Base-by-base conservation (phyloP, 2,888 invertebrate genomes). In the Eupithecia tripunctaria region DNA sequence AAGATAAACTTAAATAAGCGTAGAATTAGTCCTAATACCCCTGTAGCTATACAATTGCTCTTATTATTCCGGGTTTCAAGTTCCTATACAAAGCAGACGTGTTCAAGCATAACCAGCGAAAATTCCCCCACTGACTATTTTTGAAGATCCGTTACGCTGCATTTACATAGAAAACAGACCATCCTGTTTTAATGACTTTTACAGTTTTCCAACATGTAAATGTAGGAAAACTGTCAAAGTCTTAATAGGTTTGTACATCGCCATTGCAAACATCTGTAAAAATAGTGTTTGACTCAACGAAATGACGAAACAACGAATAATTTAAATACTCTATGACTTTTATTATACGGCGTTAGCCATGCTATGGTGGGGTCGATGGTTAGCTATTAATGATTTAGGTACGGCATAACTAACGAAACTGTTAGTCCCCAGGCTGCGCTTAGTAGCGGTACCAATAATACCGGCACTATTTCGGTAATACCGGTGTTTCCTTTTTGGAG, bases 81-180 rank as follows among this genome's bases (percentile, higher is more conserved):
- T 64, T 64, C 14, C 41, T 64, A 25, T 21, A 64, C 29, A 59
- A 70, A 62, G 70, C 76, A 75, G 64, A 68, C 79, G 79, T 78
- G 79, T 75, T 70, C 68, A 71, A 69, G 77, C 79, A 79, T 78
- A 79, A 76, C 78, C 75, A 75, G 74, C 71, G 75, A 75, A 78
- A 74, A 38, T 71, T 73, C 75, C 75, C 73, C 75, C 60, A 65
- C 68, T 29, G 56, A 76, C 78, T 79, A 79, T 79, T 79, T 93
- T 91, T 88, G 88, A 89, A 90, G 87, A 88, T 87, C 86, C 86
- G 82, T 82, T 87, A 82, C 81, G 81, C 81, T 79, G 80, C 78
- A 79, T 82, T 71, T 38, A 29, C 66, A 60, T n/a, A 68, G 68
- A 74, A 68, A 66, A 15, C 68, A 25, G 73, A 60, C 21, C 12